Evolutionary conservation across 2,797 vertebrate genomes (phyloP), one percentile per base, ranked within the genome.

Genomic region (Denticeps clupeoides): DNA sequence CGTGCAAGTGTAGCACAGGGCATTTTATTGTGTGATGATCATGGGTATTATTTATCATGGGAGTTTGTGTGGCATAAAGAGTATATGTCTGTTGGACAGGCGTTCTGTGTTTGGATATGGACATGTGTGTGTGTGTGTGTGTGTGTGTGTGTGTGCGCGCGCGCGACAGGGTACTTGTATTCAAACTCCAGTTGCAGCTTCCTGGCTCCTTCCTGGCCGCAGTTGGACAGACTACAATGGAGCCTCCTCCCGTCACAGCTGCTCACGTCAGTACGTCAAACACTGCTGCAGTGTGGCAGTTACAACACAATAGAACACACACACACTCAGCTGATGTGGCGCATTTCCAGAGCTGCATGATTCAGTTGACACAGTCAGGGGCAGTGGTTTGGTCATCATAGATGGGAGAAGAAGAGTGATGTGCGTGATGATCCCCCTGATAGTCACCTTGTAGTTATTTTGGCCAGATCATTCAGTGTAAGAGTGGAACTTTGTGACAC

Each of bases 161-260:
- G 26, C 6, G 26, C 27, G 26, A 27, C 26, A 27, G 26, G 27
- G 26, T 27, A 26, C 27, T 26, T 27, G 3, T 27, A 26, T 27
- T 26, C 27, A 26, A 27, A n/a, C n/a, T n/a, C n/a, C n/a, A n/a
- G n/a, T n/a, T n/a, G n/a, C n/a, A n/a, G 83, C 82, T 91, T 93
- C 93, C 92, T 89, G 91, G 89, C 89, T 90, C 87, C 89, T 92
- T 93, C 89, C 91, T 90, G 82, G 65, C 65, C 60, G 52, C 56
- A 11, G 44, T 60, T 52, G 45, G 38, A 56, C 68, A 77, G 69
- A 78, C 56, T 64, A 82, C 82, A 82, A 80, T 80, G 69, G 78
- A 59, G 56, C 45, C 65, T 69, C 69, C 67, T 70, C 67, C 67
- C 41, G 58, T 53, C 54, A 58, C 47, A 51, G 46, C 49, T 65